Conservation (phyloP, 2,888 invertebrate genomes). For the Cosmopolites sordidus region DNA sequence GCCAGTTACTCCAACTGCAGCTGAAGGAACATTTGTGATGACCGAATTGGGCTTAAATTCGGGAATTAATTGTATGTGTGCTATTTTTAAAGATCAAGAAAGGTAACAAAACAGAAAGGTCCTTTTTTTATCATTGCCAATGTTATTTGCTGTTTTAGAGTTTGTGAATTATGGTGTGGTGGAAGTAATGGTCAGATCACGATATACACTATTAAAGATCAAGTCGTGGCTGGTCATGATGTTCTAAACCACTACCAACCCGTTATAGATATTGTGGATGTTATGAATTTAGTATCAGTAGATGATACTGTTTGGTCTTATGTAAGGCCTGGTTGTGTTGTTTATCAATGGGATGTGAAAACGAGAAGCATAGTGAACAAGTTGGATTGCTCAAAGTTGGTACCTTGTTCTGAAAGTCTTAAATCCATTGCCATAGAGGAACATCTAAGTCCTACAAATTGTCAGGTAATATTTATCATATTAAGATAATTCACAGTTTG, state of each 20-base stretch:
- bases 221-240: constrained; percentile 71
- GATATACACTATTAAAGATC: constrained; percentile 68
- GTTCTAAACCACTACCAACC: constrained; percentile 59
- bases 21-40: constrained; percentile 72
- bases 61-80: constrained; percentile 64
- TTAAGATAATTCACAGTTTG: too few relatives aligned
- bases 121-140: too few relatives aligned
- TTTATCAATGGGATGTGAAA: constrained; percentile 80
- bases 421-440: constrained; percentile 90
- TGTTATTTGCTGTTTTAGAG: constrained; percentile 40
- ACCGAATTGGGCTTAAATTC: constrained; percentile 71
- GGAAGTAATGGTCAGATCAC: constrained; percentile 75
- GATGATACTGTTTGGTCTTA: constrained; percentile 71
- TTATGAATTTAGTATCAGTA: constrained; percentile 64
- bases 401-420: constrained; percentile 87
- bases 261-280: constrained; percentile 59
- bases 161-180: constrained; percentile 83
- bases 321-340: constrained; percentile 80
- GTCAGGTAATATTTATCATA: constrained; percentile 63
- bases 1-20: constrained; percentile 57
- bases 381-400: constrained; percentile 86
- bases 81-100: constrained; percentile 50
- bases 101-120: too few relatives aligned
- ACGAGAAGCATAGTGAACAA: constrained; percentile 67
- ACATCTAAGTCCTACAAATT: constrained; percentile 70